phyloP scores from a whole-genome alignment of 2,888 invertebrate genomes.

The Caenorhabditis sp. region DNA sequence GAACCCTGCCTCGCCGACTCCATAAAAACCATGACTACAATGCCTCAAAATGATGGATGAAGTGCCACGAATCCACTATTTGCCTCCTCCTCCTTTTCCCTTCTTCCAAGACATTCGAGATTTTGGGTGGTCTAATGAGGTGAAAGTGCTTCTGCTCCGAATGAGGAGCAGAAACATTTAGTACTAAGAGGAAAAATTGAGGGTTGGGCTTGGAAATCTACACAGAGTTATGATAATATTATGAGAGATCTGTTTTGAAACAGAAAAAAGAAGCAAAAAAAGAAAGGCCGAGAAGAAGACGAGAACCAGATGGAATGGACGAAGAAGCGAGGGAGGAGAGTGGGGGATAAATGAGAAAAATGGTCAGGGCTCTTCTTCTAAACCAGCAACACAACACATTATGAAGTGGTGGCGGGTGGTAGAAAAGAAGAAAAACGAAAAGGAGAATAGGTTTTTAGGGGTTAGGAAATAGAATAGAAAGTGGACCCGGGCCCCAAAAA shows the following conservation, averaged over 20 bases:
- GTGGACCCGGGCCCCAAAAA: constrained; percentile 36
- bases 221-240: background rate
- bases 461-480: constrained; percentile 26
- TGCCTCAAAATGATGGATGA: constrained; percentile 27
- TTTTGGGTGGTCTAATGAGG: constrained; percentile 41
- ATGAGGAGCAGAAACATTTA: constrained; percentile 3
- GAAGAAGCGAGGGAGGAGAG: constrained; percentile 24
- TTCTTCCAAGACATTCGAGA: constrained; percentile 31
- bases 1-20: background rate
- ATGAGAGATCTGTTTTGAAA: constrained; percentile 1
- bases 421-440: constrained; percentile 30
- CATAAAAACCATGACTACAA: constrained; percentile 23
- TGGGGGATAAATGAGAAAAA: constrained; percentile 49
- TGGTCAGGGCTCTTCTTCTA: constrained; percentile 29
- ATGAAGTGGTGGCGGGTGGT: constrained; percentile 41
- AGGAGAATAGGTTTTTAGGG: constrained; percentile 32
- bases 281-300: background rate
- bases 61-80: constrained; percentile 31
- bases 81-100: background rate
- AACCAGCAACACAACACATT: constrained; percentile 47
- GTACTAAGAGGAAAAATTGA: background rate
- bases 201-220: background rate
- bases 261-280: background rate
- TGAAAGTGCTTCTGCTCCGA: constrained; percentile 20
- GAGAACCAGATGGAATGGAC: constrained; percentile 45